Conservation (phyloP, 35 echinoderm and acorn worm species). For the Patiria miniata region DNA sequence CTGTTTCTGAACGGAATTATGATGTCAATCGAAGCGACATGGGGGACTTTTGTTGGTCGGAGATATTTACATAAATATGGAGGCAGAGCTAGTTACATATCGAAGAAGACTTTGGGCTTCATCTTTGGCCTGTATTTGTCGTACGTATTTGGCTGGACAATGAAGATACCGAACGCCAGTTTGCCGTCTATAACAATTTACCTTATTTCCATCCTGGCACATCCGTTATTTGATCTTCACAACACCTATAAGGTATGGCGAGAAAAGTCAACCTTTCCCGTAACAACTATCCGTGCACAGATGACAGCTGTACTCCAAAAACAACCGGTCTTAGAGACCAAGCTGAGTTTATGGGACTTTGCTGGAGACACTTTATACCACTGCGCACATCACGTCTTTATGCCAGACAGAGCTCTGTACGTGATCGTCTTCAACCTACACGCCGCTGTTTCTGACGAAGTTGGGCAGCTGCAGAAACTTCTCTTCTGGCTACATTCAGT, state of each 20-base stretch:
- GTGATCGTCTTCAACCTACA: conserved; percentile 27
- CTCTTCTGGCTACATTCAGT: no score
- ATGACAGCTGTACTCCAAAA: neutral
- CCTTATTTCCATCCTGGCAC: neutral
- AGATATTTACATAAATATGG: neutral
- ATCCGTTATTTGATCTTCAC: neutral
- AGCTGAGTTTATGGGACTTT: no score
- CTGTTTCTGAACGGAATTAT: no score
- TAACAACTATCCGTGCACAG: neutral
- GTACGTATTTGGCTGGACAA: neutral
- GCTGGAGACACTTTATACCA: no score
- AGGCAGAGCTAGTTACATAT: neutral
- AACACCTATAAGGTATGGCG: neutral
- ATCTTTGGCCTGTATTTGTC: neutral
- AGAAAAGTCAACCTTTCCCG: no score
- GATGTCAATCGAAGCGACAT: neutral
- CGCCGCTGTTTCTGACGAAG: neutral
- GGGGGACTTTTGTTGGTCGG: neutral
- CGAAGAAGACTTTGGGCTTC: neutral
- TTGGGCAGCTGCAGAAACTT: neutral
- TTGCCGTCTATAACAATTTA: neutral
- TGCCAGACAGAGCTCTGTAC: no score
- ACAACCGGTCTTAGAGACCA: no score
- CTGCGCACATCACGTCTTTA: no score
- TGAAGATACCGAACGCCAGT: neutral